A percentile compares a stretch with the other conserved stretches of the same genome.
Evolutionary conservation across 2,113 vertebrate genomes (phyloP).

Genomic region (Terrapene triunguis): DNA sequence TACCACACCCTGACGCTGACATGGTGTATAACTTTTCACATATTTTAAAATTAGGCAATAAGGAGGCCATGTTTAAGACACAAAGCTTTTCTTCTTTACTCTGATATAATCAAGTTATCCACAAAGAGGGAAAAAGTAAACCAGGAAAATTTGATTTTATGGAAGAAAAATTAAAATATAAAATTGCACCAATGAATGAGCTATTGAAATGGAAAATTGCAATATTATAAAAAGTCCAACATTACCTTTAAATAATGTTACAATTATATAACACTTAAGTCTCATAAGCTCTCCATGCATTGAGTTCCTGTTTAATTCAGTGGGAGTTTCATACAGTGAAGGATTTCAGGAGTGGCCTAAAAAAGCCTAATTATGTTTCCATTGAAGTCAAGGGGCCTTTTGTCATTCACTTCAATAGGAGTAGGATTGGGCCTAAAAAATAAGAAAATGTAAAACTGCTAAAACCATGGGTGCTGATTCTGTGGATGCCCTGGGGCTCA

Average conservation of each 20-base stretch:
- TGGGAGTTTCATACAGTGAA: background rate
- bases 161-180: slow-evolving; percentile 5
- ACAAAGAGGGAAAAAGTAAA: slow-evolving; percentile 14
- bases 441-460: background rate
- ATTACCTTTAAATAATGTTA: background rate
- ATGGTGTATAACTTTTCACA: slow-evolving; percentile 43
- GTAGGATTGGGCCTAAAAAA: background rate
- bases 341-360: background rate
- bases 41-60: slow-evolving; percentile 56
- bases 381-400: background rate
- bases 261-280: background rate
- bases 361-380: background rate
- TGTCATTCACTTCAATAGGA: background rate
- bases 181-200: background rate
- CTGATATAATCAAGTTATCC: background rate
- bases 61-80: slow-evolving; percentile 25
- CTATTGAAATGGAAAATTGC: slow-evolving; percentile 9
- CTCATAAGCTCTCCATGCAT: background rate
- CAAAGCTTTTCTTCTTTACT: slow-evolving; percentile 57
- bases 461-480: background rate
- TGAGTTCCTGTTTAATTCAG: background rate
- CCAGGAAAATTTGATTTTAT: background rate
- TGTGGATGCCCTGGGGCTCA: no score
- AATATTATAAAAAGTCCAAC: background rate
- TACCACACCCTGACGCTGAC: slow-evolving; percentile 52